These are phyloP conservation scores for Microcebus griseorufus DNA, from an alignment of 2,113 vertebrate species.

Conservation along the genomic window DNA sequence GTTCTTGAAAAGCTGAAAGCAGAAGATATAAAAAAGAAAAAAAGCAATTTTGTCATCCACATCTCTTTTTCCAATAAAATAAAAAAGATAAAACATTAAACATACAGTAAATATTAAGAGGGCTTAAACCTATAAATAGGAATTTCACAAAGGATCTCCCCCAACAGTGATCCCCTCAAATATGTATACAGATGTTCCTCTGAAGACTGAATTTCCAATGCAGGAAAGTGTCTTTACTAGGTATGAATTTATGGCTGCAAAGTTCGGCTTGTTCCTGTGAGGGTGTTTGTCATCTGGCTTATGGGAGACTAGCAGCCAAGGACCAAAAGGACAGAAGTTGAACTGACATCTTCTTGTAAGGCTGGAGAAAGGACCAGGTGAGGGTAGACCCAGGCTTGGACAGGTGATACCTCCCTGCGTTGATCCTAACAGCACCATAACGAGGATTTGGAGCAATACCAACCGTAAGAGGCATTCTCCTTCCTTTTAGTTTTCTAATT, in stretches of 20 bases:
- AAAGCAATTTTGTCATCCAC: not conserved
- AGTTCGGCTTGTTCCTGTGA: not conserved
- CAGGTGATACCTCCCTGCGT: accelerated
- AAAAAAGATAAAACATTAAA: not conserved
- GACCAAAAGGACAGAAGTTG: not conserved
- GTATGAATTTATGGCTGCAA: not conserved
- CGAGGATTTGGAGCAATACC: accelerated
- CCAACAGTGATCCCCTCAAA: not conserved
- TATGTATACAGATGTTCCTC: not conserved
- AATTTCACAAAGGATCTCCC: not conserved
- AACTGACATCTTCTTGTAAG: accelerated
- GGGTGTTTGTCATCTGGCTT: not conserved
- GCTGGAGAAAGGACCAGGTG: not conserved
- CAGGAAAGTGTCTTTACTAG: not conserved
- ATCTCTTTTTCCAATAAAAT: not conserved
- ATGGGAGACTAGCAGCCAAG: not conserved
- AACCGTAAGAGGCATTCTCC: accelerated
- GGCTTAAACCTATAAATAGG: not conserved
- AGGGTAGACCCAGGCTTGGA: too few relatives aligned
- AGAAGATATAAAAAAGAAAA: too few relatives aligned
- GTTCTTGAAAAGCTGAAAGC: too few relatives aligned
- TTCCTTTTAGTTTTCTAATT: too few relatives aligned
- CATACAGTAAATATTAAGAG: not conserved
- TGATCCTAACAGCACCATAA: accelerated
- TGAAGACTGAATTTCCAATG: not conserved